Evolutionary conservation across 1,140 invertebrate species (phyloP).

Genomic region (Apolygus lucorum): DNA sequence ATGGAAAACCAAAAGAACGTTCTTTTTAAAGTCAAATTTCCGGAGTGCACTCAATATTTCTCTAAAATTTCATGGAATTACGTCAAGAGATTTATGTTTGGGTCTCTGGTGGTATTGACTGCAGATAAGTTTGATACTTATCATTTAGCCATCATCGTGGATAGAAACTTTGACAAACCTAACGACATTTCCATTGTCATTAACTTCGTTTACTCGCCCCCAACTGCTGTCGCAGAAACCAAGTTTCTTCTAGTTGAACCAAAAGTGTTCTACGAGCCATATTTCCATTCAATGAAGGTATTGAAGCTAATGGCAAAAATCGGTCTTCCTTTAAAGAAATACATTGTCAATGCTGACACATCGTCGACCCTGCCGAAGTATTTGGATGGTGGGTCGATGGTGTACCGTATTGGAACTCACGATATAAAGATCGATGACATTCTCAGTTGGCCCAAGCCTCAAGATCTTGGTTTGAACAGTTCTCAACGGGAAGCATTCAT

Average conservation of each 20-base stretch:
- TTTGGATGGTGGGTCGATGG: slow-evolving; percentile 24
- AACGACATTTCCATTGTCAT: slow-evolving; percentile 50
- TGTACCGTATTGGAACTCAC: slow-evolving; percentile 7
- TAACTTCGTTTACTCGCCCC: slow-evolving; percentile 42
- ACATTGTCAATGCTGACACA: slow-evolving; percentile 46
- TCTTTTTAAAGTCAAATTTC: neutral
- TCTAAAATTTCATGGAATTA: slow-evolving; percentile 36
- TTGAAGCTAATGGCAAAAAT: slow-evolving; percentile 45
- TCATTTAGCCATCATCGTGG: neutral
- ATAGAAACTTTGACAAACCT: slow-evolving; percentile 49
- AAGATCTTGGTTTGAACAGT: slow-evolving; percentile 44
- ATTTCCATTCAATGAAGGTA: slow-evolving; percentile 51
- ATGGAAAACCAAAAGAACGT: neutral
- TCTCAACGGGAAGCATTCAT: slow-evolving; percentile 51
- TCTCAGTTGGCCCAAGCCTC: slow-evolving; percentile 39
- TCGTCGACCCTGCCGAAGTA: slow-evolving; percentile 31
- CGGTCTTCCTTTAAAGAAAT: slow-evolving; percentile 53
- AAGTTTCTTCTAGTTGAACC: slow-evolving; percentile 54
- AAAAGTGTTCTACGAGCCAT: slow-evolving; percentile 59
- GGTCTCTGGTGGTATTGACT: neutral
- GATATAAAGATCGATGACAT: slow-evolving; percentile 34
- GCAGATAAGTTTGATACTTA: neutral
- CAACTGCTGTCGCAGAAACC: neutral
- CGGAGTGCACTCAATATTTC: slow-evolving; percentile 58
- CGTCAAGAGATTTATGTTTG: neutral